phyloP scores from a whole-genome alignment of 37 sponge, comb jelly and placozoan species.

The Halichondria panicea region DNA sequence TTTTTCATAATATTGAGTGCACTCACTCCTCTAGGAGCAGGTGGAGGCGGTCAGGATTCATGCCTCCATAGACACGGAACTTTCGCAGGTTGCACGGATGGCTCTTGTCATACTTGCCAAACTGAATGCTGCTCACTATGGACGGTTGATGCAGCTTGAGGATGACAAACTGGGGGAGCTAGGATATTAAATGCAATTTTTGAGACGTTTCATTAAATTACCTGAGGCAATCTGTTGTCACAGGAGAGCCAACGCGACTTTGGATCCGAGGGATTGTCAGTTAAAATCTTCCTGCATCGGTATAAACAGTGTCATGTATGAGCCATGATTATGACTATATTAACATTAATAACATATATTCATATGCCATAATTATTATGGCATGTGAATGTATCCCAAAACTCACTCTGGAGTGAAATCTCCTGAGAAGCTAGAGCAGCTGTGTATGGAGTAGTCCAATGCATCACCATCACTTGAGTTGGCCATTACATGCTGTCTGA shows the following conservation, averaged over 20 bases:
- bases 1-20: background rate
- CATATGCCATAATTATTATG: background rate
- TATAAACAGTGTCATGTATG: background rate
- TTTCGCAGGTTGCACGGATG: conserved; percentile 85
- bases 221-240: conserved; percentile 71
- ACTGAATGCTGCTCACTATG: conserved; percentile 54
- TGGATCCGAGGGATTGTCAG: conserved; percentile 69
- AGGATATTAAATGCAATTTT: background rate
- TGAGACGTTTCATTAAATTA: background rate
- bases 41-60: conserved; percentile 51
- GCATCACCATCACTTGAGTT: too few species aligned
- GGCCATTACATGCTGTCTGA: too few species aligned
- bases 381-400: too few species aligned
- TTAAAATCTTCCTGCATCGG: conserved; percentile 48
- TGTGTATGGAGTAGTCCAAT: too few species aligned
- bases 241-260: conserved; percentile 82
- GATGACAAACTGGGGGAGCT: conserved; percentile 41
- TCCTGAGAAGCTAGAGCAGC: conserved; percentile 5
- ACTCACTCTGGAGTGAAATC: conserved; percentile 3
- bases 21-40: conserved; percentile 61
- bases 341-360: background rate
- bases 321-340: background rate
- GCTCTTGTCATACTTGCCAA: conserved; percentile 85
- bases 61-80: conserved; percentile 65
- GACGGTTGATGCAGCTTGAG: conserved; percentile 66